Base-by-base conservation (phyloP, 2,113 vertebrate genomes). In the Spermophilus dauricus region DNA sequence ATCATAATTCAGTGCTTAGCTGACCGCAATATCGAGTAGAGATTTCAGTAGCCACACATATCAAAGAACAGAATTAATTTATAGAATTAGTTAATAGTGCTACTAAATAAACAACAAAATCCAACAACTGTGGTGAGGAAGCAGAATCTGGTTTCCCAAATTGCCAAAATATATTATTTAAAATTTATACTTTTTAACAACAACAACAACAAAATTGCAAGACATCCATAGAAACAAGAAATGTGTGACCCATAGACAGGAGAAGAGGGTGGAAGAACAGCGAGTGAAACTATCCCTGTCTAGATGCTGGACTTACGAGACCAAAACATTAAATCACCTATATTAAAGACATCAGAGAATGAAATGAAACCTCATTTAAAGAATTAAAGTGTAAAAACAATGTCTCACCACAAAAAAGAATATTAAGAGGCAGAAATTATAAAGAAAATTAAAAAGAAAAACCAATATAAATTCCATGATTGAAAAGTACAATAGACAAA, bases 91-190 rank as follows among this genome's bases (percentile, higher is more conserved):
- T 37, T 75, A 65, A 86, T 75, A 69, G 86, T 53, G 58, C 58
- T 26, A 37, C 22, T 73, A 85, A 93, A 84, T 10, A 87, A 87
- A 24, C 5, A 85, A n/a, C 48, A 86, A 37, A 48, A 75, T 81
- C 48, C 53, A 63, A 9, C 86, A 56, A 81, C 17, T 28, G 28
- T 45, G 30, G 8, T 63, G 61, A 42, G 37, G 20, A 24, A 11
- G 11, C 34, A 45, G 42, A 94, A 42, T 86, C 30, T 53, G 42
- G 81, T 45, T 87, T 82, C 24, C 37, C n/a, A 92, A n/a, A 39
- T 53, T 86, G 4, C n/a, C 34, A 53, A 20, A n/a, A 80, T 63
- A n/a, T 63, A 86, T 73, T n/a, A 91, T 81, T 95, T 91, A 34
- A 53, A 80, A 42, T 81, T 8, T 65, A 42, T 28, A 73, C 56